These are phyloP conservation scores for Heteromurus nitidus DNA, from an alignment of 2,888 invertebrate species.

Conservation along the genomic window DNA sequence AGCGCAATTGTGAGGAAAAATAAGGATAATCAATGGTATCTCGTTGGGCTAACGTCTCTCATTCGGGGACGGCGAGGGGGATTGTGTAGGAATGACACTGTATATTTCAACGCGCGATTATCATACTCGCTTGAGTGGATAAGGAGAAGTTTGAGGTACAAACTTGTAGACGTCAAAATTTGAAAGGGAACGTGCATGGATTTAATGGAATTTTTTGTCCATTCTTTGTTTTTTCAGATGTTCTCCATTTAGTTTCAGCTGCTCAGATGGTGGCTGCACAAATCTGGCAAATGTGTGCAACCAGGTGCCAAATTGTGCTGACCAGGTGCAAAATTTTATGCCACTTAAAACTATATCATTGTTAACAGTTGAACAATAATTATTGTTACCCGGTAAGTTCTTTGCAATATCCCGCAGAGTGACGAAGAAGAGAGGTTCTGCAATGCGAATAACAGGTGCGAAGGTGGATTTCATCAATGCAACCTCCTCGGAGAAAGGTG, in stretches of 20 bases:
- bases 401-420: no score
- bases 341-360: no score
- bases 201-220: not conserved
- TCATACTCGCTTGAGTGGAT: constrained; percentile 65
- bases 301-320: constrained; percentile 58
- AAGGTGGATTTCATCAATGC: constrained; percentile 59
- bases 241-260: constrained; percentile 67
- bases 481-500: constrained; percentile 62
- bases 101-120: constrained; percentile 66
- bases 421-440: constrained; percentile 54
- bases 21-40: constrained; percentile 58
- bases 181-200: no score
- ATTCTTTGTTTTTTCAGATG: constrained; percentile 36
- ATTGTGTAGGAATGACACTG: constrained; percentile 59
- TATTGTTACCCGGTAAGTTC: no score
- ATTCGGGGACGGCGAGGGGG: constrained; percentile 66
- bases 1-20: constrained; percentile 53
- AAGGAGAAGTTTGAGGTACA: constrained; percentile 63
- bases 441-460: constrained; percentile 47
- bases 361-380: no score
- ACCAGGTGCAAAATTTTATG: no score
- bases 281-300: constrained; percentile 66
- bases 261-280: constrained; percentile 64
- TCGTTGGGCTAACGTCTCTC: constrained; percentile 58
- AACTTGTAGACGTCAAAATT: no score